phyloP scores from a whole-genome alignment of 2,797 vertebrate species.

The Scolopax bukidnonensis region DNA sequence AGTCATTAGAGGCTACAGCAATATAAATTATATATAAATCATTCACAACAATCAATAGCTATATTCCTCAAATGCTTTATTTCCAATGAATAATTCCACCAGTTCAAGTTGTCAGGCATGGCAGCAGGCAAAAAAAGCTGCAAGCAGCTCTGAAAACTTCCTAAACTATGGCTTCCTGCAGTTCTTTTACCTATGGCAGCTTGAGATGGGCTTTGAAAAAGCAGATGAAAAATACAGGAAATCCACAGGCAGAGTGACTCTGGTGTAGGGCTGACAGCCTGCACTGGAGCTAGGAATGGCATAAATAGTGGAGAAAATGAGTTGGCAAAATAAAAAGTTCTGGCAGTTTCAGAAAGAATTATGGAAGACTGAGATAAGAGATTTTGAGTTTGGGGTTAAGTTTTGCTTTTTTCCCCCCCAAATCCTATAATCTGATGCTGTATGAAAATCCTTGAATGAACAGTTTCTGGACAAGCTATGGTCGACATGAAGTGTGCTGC shows the following conservation, averaged over 20 bases:
- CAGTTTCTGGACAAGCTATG: not conserved
- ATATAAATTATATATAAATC: not conserved
- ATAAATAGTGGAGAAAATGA: not conserved
- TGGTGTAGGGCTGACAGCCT: not conserved
- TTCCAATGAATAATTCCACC: conserved; percentile 9
- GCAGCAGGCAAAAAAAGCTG: not conserved
- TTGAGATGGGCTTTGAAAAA: not conserved
- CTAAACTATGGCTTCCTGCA: not conserved
- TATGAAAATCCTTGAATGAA: not conserved
- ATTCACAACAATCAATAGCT: not conserved
- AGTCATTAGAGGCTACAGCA: not conserved
- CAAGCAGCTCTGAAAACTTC: not conserved
- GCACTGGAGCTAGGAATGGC: not conserved
- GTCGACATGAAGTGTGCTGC: accelerated
- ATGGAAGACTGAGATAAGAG: not conserved
- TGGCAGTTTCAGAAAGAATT: not conserved
- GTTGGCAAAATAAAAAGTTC: not conserved
- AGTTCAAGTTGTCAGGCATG: not conserved
- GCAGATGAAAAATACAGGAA: not conserved
- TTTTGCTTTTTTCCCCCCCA: not conserved
- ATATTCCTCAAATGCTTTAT: not conserved
- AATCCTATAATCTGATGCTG: not conserved
- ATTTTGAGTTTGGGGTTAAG: not conserved
- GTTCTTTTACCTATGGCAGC: not conserved
- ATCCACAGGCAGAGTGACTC: not conserved